phyloP scores from a whole-genome alignment of 2,113 vertebrate species.

The Corynorhinus townsendii region DNA sequence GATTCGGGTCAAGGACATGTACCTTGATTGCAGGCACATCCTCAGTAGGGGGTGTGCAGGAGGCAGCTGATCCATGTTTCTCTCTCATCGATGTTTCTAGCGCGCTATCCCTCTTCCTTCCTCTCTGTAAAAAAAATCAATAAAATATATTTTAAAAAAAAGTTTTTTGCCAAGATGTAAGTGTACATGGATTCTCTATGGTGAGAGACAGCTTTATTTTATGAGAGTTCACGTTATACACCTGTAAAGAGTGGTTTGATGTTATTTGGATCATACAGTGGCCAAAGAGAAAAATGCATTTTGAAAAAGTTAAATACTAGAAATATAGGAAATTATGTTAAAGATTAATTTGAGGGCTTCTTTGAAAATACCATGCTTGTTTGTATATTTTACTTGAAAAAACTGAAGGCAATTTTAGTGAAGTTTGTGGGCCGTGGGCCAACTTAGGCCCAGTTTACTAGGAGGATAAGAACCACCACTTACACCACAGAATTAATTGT shows the following conservation, averaged over 20 bases:
- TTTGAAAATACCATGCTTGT: background rate
- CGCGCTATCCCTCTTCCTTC: too few relatives aligned
- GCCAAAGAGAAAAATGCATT: background rate
- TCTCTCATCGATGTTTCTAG: too few relatives aligned
- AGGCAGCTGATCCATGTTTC: too few relatives aligned
- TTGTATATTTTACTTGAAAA: background rate
- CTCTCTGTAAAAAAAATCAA: too few relatives aligned
- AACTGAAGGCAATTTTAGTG: background rate
- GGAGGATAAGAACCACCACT: background rate
- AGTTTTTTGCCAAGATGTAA: background rate
- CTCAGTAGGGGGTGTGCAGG: too few relatives aligned
- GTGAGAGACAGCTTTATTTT: background rate
- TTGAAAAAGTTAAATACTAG: background rate
- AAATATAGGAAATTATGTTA: background rate
- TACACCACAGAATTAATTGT: background rate
- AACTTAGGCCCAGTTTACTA: background rate
- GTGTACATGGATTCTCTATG: background rate
- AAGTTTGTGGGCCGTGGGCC: background rate
- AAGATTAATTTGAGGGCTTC: background rate
- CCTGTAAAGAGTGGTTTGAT: too few relatives aligned
- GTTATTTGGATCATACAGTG: background rate
- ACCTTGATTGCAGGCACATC: too few relatives aligned
- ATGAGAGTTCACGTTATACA: background rate
- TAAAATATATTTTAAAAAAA: too few relatives aligned
- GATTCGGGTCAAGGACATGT: too few relatives aligned